Percentiles rank a stretch among this genome's conserved stretches.
Evolutionary conservation across 2,888 invertebrate genomes (phyloP).

Genomic region (Frankliniella fusca): DNA sequence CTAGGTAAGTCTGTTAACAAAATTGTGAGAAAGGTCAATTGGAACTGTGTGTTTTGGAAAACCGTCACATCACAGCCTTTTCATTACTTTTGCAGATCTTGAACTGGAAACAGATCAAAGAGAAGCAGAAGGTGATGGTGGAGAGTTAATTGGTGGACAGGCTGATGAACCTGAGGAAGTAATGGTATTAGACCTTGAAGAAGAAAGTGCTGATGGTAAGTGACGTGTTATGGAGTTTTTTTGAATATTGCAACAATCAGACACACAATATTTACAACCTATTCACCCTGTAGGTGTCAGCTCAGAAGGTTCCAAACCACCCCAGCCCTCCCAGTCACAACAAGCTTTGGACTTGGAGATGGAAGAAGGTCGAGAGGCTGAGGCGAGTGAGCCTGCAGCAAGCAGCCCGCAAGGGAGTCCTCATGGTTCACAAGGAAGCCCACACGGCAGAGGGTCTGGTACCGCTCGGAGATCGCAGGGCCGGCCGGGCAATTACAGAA

Average conservation of each 20-base stretch:
- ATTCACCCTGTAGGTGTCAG: slow-evolving; percentile 49
- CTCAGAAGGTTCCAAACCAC: slow-evolving; percentile 60
- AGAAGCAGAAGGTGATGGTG: slow-evolving; percentile 26
- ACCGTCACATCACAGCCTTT: background rate
- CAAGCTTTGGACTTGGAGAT: slow-evolving; percentile 45
- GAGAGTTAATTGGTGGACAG: slow-evolving; percentile 24
- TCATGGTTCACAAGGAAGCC: slow-evolving; percentile 41
- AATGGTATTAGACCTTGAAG: slow-evolving; percentile 35
- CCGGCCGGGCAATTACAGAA: slow-evolving; percentile 42
- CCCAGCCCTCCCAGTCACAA: slow-evolving; percentile 10
- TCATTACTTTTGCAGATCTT: background rate
- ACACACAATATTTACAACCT: background rate
- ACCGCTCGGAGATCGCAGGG: slow-evolving; percentile 38
- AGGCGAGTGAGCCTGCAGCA: slow-evolving; percentile 61
- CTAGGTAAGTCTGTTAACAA: background rate
- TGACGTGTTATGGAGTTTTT: background rate
- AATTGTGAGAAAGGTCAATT: background rate
- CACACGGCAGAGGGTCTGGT: slow-evolving; percentile 39
- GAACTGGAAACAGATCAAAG: background rate
- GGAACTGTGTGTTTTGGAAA: background rate
- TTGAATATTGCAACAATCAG: background rate
- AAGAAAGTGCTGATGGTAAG: slow-evolving; percentile 39
- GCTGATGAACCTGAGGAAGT: slow-evolving; percentile 34
- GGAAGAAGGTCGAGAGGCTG: slow-evolving; percentile 77
- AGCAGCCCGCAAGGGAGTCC: slow-evolving; percentile 42